Conservation (phyloP, 2,888 invertebrate genomes). For the Bibio marci region DNA sequence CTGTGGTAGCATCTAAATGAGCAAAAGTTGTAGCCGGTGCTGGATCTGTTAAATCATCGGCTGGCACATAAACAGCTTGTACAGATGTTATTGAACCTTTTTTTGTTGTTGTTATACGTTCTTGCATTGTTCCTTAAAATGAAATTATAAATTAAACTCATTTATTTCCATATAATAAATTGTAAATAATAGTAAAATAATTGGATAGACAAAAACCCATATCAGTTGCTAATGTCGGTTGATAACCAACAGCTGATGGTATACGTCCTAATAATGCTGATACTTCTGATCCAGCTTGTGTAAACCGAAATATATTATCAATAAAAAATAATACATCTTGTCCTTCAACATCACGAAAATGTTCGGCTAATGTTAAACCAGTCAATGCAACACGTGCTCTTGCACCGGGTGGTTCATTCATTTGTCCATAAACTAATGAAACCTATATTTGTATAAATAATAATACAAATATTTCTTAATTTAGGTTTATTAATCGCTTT, state of each 20-base stretch:
- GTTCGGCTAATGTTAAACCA: conserved; percentile 83
- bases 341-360: conserved; percentile 87
- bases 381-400: conserved; percentile 86
- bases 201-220: conserved; percentile 48
- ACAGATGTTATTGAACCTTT: conserved; percentile 93
- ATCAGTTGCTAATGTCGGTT: conserved; percentile 88
- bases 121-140: conserved; percentile 68
- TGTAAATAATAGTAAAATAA: background rate
- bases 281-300: conserved; percentile 76
- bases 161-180: background rate
- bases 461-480: too few relatives aligned
- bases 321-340: conserved; percentile 90
- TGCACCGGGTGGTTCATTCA: conserved; percentile 94
- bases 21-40: conserved; percentile 91
- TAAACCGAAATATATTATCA: conserved; percentile 92
- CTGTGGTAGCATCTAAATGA: conserved; percentile 92
- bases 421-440: conserved; percentile 85
- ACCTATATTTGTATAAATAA: too few relatives aligned
- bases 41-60: conserved; percentile 92
- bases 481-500: too few relatives aligned
- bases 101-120: conserved; percentile 86
- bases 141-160: background rate
- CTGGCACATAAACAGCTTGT: conserved; percentile 88
- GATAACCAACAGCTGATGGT: conserved; percentile 89
- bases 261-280: conserved; percentile 90